Evolutionary conservation across 2,113 vertebrate species (phyloP), one percentile per base, ranked within the genome.

Genomic region (Pomatorhinus ruficollis): DNA sequence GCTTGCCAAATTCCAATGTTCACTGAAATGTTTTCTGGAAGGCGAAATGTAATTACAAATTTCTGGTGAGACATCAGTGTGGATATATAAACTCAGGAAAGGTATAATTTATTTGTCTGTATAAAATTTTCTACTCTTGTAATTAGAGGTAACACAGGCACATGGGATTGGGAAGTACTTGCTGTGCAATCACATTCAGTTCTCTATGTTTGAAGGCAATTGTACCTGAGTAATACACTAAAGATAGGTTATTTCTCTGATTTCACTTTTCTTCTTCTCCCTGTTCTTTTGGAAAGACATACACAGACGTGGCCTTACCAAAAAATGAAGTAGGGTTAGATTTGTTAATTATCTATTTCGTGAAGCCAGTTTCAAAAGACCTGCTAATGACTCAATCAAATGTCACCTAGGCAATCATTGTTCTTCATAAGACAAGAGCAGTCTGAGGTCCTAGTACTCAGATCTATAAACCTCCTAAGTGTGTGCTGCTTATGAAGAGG

Each of bases 391-490:
- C 27, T 49, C 56, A 95, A 47, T 82, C 47, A 97, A 84, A 91
- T 96, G 74, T 45, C 27, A 18, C 95, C 50, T 65, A 80, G 83
- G 59, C 60, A 96, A 87, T 93, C 76, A 64, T 52, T 75, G 35
- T 31, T 96, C 70, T 96, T 97, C 60, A 52, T 90, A 74, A 91
- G 77, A 91, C 68, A 79, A 80, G 87, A 81, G 21, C 42, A 94
- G 86, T 65, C 79, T 95, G 86, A 94, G 49, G 86, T 90, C 84
- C 87, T 92, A 44, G 70, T 89, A 74, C 69, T 96, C 80, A 94
- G 93, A 95, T 87, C 86, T 47, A 69, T 5, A 42, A 45, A 12
- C 3, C 9, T 8, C 5, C 4, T 33, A 22, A 23, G 28, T 25
- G 1, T 31, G 19, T n/a, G 30, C 8, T 66, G 22, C 5, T 54